Percentiles rank a stretch among this genome's conserved stretches.
Evolutionary conservation across 2,888 invertebrate species (phyloP).

Genomic region (Crocallis elinguaria): DNA sequence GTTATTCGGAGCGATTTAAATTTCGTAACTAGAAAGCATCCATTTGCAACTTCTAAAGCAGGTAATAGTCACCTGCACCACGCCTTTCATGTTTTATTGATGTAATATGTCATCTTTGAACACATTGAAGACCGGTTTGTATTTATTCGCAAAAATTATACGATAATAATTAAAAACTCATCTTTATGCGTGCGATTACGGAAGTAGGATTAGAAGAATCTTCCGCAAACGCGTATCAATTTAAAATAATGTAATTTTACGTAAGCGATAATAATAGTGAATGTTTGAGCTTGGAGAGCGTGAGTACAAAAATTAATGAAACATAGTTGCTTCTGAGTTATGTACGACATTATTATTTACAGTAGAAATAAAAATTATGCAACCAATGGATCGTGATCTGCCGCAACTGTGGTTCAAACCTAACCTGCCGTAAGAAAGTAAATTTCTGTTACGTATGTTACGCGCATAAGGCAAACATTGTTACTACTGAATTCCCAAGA

Average conservation of each 20-base stretch:
- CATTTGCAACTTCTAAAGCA: constrained; percentile 50
- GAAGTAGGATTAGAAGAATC: constrained; percentile 51
- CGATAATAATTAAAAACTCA: constrained; percentile 27
- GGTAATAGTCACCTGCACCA: constrained; percentile 13
- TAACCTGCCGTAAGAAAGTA: constrained; percentile 43
- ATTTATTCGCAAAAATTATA: constrained; percentile 26
- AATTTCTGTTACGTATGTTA: constrained; percentile 44
- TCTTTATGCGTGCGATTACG: constrained; percentile 27
- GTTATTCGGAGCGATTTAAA: constrained; percentile 70
- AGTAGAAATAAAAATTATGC: constrained; percentile 46
- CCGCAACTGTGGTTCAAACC: constrained; percentile 24
- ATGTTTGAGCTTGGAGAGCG: constrained; percentile 44
- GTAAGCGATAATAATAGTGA: constrained; percentile 46
- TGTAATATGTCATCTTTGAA: constrained; percentile 4
- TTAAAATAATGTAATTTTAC: constrained; percentile 53
- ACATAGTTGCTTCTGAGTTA: constrained; percentile 26
- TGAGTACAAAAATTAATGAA: constrained; percentile 45
- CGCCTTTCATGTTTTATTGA: constrained; percentile 11
- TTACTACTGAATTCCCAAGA: constrained; percentile 47
- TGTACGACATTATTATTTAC: constrained; percentile 41
- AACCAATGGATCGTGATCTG: constrained; percentile 40
- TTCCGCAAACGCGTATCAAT: constrained; percentile 50
- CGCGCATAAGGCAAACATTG: constrained; percentile 45
- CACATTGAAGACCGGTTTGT: constrained; percentile 6
- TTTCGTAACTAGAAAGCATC: constrained; percentile 78